Base-by-base conservation (phyloP, 2,113 vertebrate species). In the Pleuronectes platessa region DNA sequence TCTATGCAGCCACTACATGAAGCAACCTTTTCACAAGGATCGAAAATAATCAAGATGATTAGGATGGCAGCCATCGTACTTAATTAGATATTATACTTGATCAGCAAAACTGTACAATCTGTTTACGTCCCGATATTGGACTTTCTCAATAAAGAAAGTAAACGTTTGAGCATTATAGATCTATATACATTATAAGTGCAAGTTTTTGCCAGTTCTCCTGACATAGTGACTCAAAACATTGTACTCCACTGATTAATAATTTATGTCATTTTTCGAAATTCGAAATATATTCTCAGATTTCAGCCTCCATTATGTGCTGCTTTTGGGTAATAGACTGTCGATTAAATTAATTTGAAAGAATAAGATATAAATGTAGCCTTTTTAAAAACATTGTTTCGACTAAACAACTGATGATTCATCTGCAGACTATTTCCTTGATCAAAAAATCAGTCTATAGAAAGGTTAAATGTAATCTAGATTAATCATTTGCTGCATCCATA, bases 1-100 rank as follows among this genome's bases (percentile, higher is more conserved):
- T 56, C 31, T 24, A 64, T 72, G 61, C 69, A 45, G 58, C 58
- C n/a, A 62, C 51, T 67, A 68, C 67, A 71, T 17, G 31, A 81
- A 62, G 49, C 27, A 61, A 2, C 53, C 58, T 54, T 59, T 77
- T 59, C 37, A 35, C 24, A 68, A 24, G 42, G 66, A 71, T 54
- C 20, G 24, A 31, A 40, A 65, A 66, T 14, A 47, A 64, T 76
- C 47, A 61, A 67, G 51, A 66, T 54, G 68, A 55, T 51, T 6
- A 15, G 14, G 47, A 51, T 8, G 14, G 47, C 51, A 62, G 35
- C 15, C 51, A 62, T 5, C 10, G 59, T 49, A 26, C 23, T 64
- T 60, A 10, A 54, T 54, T n/a, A 54, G 7, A 54, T 54, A n/a
- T 54, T 54, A n/a, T 54, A 7, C 17, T 49, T n/a, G 20, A 54